A percentile compares a stretch with the other conserved stretches of the same genome.
Evolutionary conservation across 1,140 invertebrate genomes (phyloP).

Genomic region (Amphibalanus amphitrite): DNA sequence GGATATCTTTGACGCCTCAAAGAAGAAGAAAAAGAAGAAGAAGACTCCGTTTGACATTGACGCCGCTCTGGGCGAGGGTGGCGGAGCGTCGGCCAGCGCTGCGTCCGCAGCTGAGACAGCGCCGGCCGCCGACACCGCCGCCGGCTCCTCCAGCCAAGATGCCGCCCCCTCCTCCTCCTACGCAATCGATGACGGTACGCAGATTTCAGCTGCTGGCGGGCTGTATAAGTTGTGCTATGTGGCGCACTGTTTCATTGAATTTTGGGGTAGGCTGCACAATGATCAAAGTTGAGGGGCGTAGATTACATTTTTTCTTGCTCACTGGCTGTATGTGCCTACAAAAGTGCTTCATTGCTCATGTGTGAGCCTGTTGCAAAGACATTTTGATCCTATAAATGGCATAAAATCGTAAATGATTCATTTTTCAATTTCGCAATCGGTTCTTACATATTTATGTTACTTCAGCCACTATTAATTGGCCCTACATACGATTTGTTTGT

Average conservation of each 20-base stretch:
- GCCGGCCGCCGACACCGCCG: constrained; percentile 19
- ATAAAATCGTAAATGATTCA: neutral
- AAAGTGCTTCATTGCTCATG: too few relatives aligned
- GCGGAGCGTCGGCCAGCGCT: neutral
- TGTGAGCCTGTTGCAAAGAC: neutral
- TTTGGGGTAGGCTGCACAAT: too few relatives aligned
- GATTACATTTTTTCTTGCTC: too few relatives aligned
- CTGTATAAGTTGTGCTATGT: too few relatives aligned
- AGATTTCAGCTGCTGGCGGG: too few relatives aligned
- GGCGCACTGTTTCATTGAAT: too few relatives aligned
- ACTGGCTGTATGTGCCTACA: too few relatives aligned
- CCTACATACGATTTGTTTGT: too few relatives aligned
- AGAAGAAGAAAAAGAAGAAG: constrained; percentile 89
- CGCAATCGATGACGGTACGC: neutral
- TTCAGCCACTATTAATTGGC: too few relatives aligned
- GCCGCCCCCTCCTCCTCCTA: too few relatives aligned
- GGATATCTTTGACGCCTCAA: constrained; percentile 62
- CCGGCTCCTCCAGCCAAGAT: neutral
- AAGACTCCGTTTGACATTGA: constrained; percentile 85
- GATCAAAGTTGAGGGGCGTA: too few relatives aligned
- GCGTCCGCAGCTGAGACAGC: constrained; percentile 24
- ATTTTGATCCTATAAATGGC: neutral
- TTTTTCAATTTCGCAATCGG: neutral
- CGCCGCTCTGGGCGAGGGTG: constrained; percentile 36
- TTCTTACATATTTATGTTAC: neutral